A percentile compares a stretch with the other conserved stretches of the same genome.
phyloP scores from a whole-genome alignment of 2,113 vertebrate species.

The Vidua chalybeata region DNA sequence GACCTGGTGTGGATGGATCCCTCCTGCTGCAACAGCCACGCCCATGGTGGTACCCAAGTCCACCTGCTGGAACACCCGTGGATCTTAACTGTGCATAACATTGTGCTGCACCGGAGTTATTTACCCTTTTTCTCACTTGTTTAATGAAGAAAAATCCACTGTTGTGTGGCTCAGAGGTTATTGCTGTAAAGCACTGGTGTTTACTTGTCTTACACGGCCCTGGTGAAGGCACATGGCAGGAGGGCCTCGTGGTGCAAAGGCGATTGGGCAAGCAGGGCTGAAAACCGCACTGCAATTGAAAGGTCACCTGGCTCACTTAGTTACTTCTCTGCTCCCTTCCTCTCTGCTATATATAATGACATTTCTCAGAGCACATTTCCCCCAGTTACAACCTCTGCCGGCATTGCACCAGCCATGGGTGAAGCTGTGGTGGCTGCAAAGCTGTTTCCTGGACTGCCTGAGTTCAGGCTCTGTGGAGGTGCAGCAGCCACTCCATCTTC shows the following conservation, averaged over 20 bases:
- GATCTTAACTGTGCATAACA: background rate
- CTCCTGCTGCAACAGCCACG: background rate
- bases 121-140: background rate
- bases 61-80: background rate
- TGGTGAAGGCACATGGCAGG: background rate
- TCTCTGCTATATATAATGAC: background rate
- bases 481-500: background rate
- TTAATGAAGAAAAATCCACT: background rate
- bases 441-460: background rate
- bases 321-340: background rate
- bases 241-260: rapidly evolving
- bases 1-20: background rate
- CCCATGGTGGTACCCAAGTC: rapidly evolving
- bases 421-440: background rate
- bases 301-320: rapidly evolving
- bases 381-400: background rate
- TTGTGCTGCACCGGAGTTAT: background rate
- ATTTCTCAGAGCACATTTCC: background rate
- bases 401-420: background rate
- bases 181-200: background rate
- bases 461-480: background rate
- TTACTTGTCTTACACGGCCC: background rate
- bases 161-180: background rate
- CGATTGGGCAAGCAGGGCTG: rapidly evolving
- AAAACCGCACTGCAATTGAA: background rate